phyloP scores from a whole-genome alignment of 2,797 vertebrate species.

The Sebastes itinus region DNA sequence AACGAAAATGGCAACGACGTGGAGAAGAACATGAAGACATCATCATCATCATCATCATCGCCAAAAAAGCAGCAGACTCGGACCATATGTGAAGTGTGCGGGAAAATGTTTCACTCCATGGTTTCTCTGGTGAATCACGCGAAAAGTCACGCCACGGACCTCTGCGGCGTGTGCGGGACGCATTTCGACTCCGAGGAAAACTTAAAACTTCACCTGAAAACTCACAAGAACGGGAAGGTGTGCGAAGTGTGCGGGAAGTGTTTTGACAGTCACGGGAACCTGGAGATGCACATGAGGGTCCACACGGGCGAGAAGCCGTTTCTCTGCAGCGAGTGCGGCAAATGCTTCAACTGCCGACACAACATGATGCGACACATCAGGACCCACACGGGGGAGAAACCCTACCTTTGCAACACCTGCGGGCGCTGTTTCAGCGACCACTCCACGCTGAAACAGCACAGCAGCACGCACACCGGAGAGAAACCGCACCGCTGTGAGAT shows the following conservation, averaged over 20 bases:
- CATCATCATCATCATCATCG: accelerated
- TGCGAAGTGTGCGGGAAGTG: slow-evolving; percentile 73
- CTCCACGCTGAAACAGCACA: slow-evolving; percentile 56
- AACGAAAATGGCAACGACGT: accelerated
- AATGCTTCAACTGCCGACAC: slow-evolving; percentile 71
- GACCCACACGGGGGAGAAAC: slow-evolving; percentile 72
- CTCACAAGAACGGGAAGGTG: slow-evolving; percentile 58
- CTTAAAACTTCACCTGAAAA: slow-evolving; percentile 58
- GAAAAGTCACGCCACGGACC: slow-evolving; percentile 45
- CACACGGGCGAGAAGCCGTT: slow-evolving; percentile 75
- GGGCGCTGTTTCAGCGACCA: slow-evolving; percentile 63
- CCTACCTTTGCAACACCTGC: slow-evolving; percentile 64
- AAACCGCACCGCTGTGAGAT: slow-evolving; percentile 58
- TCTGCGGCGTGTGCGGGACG: slow-evolving; percentile 36
- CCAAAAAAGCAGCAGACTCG: slow-evolving; percentile 7
- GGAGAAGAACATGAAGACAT: background rate
- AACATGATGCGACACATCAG: slow-evolving; percentile 71
- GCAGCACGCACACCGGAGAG: slow-evolving; percentile 50
- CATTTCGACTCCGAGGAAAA: slow-evolving; percentile 11
- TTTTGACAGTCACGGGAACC: slow-evolving; percentile 58
- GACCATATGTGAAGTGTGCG: slow-evolving; percentile 54
- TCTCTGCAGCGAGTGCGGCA: slow-evolving; percentile 61
- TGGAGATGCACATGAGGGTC: slow-evolving; percentile 70
- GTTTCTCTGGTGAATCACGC: slow-evolving; percentile 66
- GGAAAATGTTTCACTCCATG: slow-evolving; percentile 59